Base-by-base conservation (phyloP, 2,797 vertebrate species). In the Eulemur coronatus region DNA sequence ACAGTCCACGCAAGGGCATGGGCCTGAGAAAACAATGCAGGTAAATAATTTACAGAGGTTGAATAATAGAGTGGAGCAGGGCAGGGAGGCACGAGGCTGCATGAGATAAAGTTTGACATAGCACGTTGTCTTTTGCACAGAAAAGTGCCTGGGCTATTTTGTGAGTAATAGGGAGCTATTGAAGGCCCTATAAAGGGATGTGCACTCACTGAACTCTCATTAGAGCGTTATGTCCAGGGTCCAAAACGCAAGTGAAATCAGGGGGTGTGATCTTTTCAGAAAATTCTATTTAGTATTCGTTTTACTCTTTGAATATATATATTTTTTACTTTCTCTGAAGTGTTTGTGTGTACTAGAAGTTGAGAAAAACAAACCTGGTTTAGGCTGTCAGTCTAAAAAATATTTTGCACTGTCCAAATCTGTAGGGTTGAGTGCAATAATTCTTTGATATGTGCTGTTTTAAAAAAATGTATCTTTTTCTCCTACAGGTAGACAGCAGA, bases 31-130 rank as follows among this genome's bases (percentile, higher is more conserved):
- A 67, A 69, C 15, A 61, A 63, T 28, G 7, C 4, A 59, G 80
- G 84, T 17, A 30, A 67, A n/a, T 82, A 30, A 65, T 50, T 70
- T 22, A 67, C 59, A 28, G 84, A 86, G 30, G 41, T 2, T 75
- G 63, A 72, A 35, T 70, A 33, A 65, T 8, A 50, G 43, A 38
- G 26, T 2, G 1, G 13, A 26, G 2, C 48, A 35, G 10, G 11
- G 8, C 7, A 15, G 35, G 26, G 69, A 5, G 35, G 26, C 7
- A 1, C 0, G 2, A 61, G 75, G 13, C n/a, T n/a, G 18, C 20
- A 3, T 3, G 26, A 65, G 14, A 28, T 24, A 10, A 4, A 76
- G 35, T 35, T 35, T 2, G 17, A 55, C 17, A 80, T 69, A 50
- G 22, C 38, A 4, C 20, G 5, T 3, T 76, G 57, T 46, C 11